phyloP scores from a whole-genome alignment of 2,797 vertebrate species.

The Paratrypauchen microcephalus region DNA sequence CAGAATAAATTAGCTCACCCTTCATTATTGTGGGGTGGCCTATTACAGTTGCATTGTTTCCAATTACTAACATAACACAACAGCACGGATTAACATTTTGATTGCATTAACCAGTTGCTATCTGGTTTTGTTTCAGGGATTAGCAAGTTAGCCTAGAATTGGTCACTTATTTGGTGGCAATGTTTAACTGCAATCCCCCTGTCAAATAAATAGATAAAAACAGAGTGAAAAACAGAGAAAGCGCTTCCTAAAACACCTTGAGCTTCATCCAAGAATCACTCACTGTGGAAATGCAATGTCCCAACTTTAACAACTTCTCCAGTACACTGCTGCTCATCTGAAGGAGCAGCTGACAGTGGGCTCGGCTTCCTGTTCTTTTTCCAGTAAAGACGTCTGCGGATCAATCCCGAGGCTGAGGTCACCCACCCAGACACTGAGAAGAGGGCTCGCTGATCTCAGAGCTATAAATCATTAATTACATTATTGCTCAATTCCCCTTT shows the following conservation, averaged over 20 bases:
- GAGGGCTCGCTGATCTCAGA: conserved; percentile 39
- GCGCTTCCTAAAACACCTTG: not conserved
- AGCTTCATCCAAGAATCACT: not conserved
- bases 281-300: not conserved
- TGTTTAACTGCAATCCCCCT: not conserved
- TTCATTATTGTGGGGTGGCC: not conserved
- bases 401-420: conserved; percentile 41
- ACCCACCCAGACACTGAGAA: conserved; percentile 64
- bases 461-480: conserved; percentile 64
- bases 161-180: not conserved
- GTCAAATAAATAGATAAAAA: not conserved
- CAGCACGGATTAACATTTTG: not conserved
- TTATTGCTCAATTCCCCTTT: conserved; percentile 34
- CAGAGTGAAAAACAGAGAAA: not conserved
- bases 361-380: conserved; percentile 43
- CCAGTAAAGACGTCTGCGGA: conserved; percentile 53
- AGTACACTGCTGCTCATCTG: conserved; percentile 14
- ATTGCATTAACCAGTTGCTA: not conserved
- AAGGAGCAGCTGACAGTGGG: conserved; percentile 38
- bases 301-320: conserved; percentile 20
- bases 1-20: not conserved
- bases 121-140: not conserved
- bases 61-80: not conserved
- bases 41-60: conserved; percentile 1
- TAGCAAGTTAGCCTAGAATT: not conserved